Evolutionary conservation across 2,113 vertebrate genomes (phyloP).

Genomic region (Hydrochoerus hydrochaeris): DNA sequence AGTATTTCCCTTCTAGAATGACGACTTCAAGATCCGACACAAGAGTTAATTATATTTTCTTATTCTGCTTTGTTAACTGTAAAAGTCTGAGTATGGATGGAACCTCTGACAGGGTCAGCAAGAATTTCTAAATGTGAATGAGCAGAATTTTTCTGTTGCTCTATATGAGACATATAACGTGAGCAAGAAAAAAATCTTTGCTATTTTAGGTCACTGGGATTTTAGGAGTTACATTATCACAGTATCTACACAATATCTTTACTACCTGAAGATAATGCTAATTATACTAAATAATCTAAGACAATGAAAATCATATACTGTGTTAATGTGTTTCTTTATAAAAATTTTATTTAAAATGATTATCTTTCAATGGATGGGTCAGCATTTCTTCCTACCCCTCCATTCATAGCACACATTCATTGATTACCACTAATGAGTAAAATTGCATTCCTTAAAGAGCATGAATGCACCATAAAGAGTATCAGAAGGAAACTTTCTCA

Average conservation of each 20-base stretch:
- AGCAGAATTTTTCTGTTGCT: background rate
- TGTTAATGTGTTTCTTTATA: background rate
- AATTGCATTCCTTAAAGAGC: constrained; percentile 8
- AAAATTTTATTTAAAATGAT: background rate
- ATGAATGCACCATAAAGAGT: background rate
- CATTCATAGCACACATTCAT: background rate
- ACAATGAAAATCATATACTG: background rate
- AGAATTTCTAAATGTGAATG: background rate
- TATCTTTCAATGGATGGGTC: background rate
- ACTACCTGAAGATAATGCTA: background rate
- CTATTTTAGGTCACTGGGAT: background rate
- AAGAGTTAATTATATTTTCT: background rate
- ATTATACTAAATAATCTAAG: background rate
- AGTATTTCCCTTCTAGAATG: background rate
- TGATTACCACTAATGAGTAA: background rate
- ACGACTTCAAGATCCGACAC: background rate
- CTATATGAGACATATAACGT: background rate
- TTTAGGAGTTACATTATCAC: background rate
- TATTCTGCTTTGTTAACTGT: background rate
- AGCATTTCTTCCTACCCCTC: background rate
- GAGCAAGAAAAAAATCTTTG: background rate
- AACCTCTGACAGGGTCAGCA: background rate
- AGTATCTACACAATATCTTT: background rate
- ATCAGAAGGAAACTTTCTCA: background rate
- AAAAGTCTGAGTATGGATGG: background rate